Percentiles rank a stretch among this genome's conserved stretches.
phyloP scores from a whole-genome alignment of 2,888 invertebrate species.

The Cinara cedri region DNA sequence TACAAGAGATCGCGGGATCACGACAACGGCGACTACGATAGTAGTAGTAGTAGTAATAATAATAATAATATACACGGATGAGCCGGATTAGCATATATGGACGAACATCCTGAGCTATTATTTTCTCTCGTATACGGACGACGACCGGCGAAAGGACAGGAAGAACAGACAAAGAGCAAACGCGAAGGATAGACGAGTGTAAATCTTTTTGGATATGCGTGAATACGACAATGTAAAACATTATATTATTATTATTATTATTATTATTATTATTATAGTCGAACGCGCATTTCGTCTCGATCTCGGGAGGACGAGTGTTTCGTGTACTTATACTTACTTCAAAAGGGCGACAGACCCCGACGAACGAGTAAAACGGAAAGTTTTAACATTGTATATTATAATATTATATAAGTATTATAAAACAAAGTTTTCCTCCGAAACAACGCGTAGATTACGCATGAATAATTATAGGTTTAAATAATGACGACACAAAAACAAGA shows the following conservation, averaged over 20 bases:
- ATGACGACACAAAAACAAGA: background rate
- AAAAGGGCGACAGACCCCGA: slow-evolving; percentile 25
- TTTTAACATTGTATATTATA: slow-evolving; percentile 20
- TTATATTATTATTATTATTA: background rate
- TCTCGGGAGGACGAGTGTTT: background rate
- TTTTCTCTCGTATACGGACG: background rate
- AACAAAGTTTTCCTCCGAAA: background rate
- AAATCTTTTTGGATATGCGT: slow-evolving; percentile 14
- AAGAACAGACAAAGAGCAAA: slow-evolving; percentile 36
- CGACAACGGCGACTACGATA: background rate
- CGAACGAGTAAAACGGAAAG: slow-evolving; percentile 13
- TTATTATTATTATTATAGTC: too few species aligned
- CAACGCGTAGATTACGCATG: background rate
- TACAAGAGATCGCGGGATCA: background rate
- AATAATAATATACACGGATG: slow-evolving; percentile 29
- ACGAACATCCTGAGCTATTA: slow-evolving; percentile 43
- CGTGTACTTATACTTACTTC: background rate
- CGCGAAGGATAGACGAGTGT: background rate
- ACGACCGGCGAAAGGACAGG: background rate
- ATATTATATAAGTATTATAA: too few species aligned
- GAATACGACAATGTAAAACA: slow-evolving; percentile 10
- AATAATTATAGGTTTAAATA: background rate
- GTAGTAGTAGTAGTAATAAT: background rate
- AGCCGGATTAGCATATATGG: slow-evolving; percentile 39
- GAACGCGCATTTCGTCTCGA: background rate